Conservation (phyloP, 2,888 invertebrate species). For the Oscheius sp. region DNA sequence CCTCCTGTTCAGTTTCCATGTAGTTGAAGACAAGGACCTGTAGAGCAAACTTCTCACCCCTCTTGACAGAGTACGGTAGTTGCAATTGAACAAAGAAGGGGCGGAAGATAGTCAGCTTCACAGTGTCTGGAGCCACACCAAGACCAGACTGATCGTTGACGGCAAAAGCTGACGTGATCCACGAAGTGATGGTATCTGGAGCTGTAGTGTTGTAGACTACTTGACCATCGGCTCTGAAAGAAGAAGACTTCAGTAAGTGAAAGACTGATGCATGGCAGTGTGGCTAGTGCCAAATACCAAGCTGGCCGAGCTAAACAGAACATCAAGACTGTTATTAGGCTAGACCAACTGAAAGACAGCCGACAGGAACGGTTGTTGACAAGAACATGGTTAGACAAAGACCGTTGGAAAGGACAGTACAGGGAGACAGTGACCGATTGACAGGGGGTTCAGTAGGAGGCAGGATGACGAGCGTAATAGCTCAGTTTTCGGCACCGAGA, state of each 20-base stretch:
- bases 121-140: slow-evolving; percentile 80
- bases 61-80: slow-evolving; percentile 87
- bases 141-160: slow-evolving; percentile 83
- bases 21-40: slow-evolving; percentile 82
- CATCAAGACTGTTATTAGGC: neutral
- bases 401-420: neutral
- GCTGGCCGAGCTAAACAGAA: neutral
- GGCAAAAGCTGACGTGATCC: slow-evolving; percentile 87
- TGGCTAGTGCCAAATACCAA: neutral
- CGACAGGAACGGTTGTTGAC: neutral
- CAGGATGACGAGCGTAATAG: neutral
- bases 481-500: no score
- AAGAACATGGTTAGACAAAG: neutral
- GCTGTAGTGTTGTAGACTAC: slow-evolving; percentile 79
- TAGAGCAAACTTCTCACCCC: slow-evolving; percentile 89
- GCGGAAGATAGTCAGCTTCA: slow-evolving; percentile 81
- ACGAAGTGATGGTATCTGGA: slow-evolving; percentile 86
- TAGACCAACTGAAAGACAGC: neutral
- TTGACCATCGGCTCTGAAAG: slow-evolving; percentile 76
- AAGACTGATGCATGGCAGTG: no score
- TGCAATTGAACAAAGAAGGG: slow-evolving; percentile 88
- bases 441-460: neutral
- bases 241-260: neutral
- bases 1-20: slow-evolving; percentile 81
- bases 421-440: neutral